A percentile compares a stretch with the other conserved stretches of the same genome.
These are phyloP conservation scores for Gorsachius magnificus DNA, from an alignment of 2,797 vertebrate genomes.

Conservation along the genomic window DNA sequence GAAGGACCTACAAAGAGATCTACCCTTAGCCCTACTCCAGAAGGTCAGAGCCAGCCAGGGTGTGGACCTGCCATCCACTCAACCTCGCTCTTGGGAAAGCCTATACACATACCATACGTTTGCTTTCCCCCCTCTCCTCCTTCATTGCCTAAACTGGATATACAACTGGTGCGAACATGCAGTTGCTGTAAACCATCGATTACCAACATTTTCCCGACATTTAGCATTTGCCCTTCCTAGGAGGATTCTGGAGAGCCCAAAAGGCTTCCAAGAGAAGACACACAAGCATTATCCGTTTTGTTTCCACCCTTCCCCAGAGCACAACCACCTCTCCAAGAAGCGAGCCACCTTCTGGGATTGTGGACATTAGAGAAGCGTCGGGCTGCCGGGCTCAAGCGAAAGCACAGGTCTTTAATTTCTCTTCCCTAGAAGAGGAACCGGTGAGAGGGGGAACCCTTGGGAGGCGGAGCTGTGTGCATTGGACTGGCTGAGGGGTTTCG, in stretches of 20 bases:
- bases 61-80: background rate
- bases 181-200: background rate
- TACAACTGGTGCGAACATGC: background rate
- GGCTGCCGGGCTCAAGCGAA: background rate
- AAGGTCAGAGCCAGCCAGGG: background rate
- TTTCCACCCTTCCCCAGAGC: background rate
- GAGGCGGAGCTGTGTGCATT: background rate
- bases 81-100: background rate
- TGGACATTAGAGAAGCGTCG: background rate
- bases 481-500: background rate
- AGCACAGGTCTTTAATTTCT: background rate
- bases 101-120: background rate
- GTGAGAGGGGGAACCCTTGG: background rate
- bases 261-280: background rate
- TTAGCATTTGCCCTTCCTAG: background rate
- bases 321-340: background rate
- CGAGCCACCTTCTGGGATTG: accelerated
- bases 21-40: background rate
- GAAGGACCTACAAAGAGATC: background rate
- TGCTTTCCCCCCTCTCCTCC: background rate
- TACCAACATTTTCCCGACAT: background rate
- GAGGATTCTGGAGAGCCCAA: background rate
- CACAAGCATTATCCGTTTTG: background rate
- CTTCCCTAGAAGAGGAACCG: background rate
- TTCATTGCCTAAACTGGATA: background rate